Conservation (phyloP, 2,113 vertebrate genomes). For the Progne subis region DNA sequence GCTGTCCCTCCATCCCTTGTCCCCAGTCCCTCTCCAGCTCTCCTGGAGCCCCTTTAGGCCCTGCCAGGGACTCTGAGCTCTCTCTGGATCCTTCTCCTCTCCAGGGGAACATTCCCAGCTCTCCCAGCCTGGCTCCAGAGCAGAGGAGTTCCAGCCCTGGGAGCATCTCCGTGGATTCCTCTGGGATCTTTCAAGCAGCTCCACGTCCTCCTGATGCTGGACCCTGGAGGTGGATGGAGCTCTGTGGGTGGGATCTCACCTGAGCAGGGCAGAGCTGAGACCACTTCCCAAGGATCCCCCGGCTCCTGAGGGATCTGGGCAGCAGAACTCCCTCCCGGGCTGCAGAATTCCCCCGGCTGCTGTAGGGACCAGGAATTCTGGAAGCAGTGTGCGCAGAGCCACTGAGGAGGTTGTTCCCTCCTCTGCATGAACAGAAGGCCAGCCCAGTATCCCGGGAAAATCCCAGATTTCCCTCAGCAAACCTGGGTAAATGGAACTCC, state of each 20-base stretch:
- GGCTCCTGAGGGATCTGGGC: rapidly evolving
- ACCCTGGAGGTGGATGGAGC: neutral
- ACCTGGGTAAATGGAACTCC: neutral
- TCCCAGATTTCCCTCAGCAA: neutral
- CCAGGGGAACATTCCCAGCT: neutral
- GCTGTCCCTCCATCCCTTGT: neutral
- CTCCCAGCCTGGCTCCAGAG: neutral
- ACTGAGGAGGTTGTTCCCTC: neutral
- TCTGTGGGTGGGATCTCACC: neutral
- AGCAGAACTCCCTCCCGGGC: rapidly evolving
- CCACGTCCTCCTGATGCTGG: rapidly evolving
- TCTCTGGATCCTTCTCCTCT: neutral
- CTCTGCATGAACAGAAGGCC: neutral
- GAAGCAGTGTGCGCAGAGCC: neutral
- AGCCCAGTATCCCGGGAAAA: neutral
- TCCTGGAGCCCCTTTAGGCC: neutral
- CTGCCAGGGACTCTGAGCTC: neutral
- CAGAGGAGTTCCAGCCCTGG: neutral
- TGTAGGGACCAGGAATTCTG: neutral
- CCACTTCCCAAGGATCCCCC: rapidly evolving
- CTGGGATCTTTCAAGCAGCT: neutral
- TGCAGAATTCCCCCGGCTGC: neutral
- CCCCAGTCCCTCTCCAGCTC: neutral
- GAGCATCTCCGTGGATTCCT: rapidly evolving
- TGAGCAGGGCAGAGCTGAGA: neutral